Evolutionary conservation across 2,113 vertebrate genomes (phyloP).

Genomic region (Bambusicola thoracicus): DNA sequence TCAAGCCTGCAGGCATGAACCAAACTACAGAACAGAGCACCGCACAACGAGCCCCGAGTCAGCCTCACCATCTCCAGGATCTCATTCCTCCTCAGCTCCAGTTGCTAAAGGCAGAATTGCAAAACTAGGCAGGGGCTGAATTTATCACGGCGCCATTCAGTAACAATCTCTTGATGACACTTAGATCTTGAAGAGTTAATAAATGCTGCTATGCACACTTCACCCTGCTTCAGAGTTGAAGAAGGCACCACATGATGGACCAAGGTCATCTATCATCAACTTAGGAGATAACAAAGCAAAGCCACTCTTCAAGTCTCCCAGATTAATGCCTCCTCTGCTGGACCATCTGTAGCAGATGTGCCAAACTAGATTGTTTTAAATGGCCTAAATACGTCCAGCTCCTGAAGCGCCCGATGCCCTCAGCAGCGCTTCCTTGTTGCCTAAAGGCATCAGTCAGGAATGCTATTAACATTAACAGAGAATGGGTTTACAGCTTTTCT

Average conservation of each 20-base stretch:
- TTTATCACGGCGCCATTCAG: not conserved
- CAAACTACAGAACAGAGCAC: not conserved
- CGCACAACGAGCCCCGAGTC: conserved; percentile 5
- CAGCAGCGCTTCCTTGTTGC: conserved; percentile 12
- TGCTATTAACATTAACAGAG: not conserved
- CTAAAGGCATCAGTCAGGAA: conserved; percentile 19
- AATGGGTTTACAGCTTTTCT: not conserved
- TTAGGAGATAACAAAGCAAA: not conserved
- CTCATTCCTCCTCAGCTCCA: not conserved
- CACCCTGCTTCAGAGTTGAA: not conserved
- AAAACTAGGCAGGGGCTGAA: not conserved
- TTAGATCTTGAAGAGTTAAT: not conserved
- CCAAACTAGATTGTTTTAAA: conserved; percentile 5
- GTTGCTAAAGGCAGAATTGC: not conserved
- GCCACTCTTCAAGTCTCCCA: not conserved
- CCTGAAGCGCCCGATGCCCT: not conserved
- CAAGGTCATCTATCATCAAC: not conserved
- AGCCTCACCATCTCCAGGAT: not conserved
- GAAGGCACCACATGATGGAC: not conserved
- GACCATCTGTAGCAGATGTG: conserved; percentile 44
- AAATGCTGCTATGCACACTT: not conserved
- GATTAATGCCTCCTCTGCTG: not conserved
- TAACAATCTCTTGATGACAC: not conserved
- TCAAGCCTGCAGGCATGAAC: not conserved
- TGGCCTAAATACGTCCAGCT: conserved; percentile 13